A percentile compares a stretch with the other conserved stretches of the same genome.
These are phyloP conservation scores for Notarius quadriscutis DNA, from an alignment of 2,113 vertebrate species.

Conservation along the genomic window DNA sequence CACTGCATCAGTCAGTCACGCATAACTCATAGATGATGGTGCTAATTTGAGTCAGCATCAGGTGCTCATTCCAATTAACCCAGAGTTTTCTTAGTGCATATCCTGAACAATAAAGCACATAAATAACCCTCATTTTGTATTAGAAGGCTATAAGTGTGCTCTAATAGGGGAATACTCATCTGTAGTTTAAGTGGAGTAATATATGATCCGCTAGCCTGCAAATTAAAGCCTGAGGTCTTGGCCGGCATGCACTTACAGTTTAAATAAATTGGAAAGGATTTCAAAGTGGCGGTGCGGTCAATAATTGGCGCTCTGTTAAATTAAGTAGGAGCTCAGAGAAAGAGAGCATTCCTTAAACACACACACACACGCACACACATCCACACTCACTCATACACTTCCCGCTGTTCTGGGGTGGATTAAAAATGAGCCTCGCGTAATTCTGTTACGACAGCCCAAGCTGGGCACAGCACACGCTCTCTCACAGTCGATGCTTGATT, in stretches of 20 bases:
- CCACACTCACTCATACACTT: conserved; percentile 39
- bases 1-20: not conserved
- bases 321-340: conserved; percentile 62
- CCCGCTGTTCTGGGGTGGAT: conserved; percentile 54
- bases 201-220: conserved; percentile 32
- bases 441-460: conserved; percentile 28
- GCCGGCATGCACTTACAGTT: conserved; percentile 41
- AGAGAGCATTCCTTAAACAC: conserved; percentile 49
- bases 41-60: not conserved
- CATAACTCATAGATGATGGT: not conserved
- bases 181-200: conserved; percentile 39
- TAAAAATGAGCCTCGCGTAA: conserved; percentile 54
- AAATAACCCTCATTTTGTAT: conserved; percentile 26
- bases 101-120: not conserved
- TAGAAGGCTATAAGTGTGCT: conserved; percentile 9
- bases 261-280: conserved; percentile 60
- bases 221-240: conserved; percentile 45
- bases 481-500: conserved; percentile 37
- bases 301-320: conserved; percentile 72
- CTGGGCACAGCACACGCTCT: not conserved
- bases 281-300: conserved; percentile 61
- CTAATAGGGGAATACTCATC: conserved; percentile 30
- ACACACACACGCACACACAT: conserved; percentile 38
- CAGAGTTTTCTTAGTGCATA: not conserved
- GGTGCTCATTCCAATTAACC: not conserved